Conservation (phyloP, 2,797 vertebrate genomes). For the Clarias laeviceps region DNA sequence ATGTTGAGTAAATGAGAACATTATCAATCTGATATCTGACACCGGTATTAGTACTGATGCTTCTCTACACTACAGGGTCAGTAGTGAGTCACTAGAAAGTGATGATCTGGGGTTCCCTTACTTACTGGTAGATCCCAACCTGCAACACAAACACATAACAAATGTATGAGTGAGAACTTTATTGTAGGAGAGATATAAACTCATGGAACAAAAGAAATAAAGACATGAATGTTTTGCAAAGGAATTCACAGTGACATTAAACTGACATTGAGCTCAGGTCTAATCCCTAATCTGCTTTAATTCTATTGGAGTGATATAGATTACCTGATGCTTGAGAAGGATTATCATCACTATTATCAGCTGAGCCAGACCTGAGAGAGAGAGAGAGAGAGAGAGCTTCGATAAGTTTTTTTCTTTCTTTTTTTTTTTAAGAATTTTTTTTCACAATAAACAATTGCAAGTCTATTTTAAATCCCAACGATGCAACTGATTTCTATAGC, state of each 20-base stretch:
- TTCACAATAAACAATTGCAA: neutral
- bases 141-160: neutral
- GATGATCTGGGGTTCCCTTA: too few relatives aligned
- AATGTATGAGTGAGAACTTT: neutral
- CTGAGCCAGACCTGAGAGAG: slow-evolving; percentile 25
- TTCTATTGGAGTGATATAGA: neutral
- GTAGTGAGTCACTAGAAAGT: neutral
- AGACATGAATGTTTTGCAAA: neutral
- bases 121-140: neutral
- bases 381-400: slow-evolving; percentile 16
- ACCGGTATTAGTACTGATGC: neutral
- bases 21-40: neutral
- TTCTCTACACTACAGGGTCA: too few relatives aligned
- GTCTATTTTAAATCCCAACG: neutral
- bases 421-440: too few relatives aligned
- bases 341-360: slow-evolving; percentile 25
- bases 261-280: neutral
- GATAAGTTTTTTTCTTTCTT: too few relatives aligned
- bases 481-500: neutral
- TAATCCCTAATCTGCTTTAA: neutral
- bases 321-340: slow-evolving; percentile 42
- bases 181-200: neutral
- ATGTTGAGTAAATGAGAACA: neutral
- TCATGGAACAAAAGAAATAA: neutral
- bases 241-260: neutral